phyloP scores from a whole-genome alignment of 2,888 invertebrate species.

The Drepana falcataria region DNA sequence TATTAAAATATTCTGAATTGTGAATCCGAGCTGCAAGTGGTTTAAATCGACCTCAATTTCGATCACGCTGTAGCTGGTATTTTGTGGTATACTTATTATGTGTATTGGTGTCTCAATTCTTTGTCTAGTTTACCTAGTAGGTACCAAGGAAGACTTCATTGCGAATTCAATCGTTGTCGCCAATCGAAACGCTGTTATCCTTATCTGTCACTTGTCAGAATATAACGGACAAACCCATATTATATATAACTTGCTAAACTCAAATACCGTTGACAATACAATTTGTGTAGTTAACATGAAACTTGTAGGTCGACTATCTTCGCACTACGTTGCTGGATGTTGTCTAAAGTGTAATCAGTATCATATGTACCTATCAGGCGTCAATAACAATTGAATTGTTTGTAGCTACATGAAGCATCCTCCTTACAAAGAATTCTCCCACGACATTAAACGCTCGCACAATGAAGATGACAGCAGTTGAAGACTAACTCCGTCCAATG shows the following conservation, averaged over 20 bases:
- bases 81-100: background rate
- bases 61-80: background rate
- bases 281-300: too few species aligned
- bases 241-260: constrained; percentile 27
- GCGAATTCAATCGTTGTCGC: constrained; percentile 53
- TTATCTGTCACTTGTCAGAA: constrained; percentile 57
- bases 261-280: constrained; percentile 53
- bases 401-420: background rate
- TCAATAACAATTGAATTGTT: background rate
- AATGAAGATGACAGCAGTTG: constrained; percentile 24
- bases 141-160: constrained; percentile 37
- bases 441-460: constrained; percentile 27
- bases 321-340: too few species aligned
- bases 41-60: background rate
- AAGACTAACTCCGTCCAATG: constrained; percentile 25
- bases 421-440: constrained; percentile 21
- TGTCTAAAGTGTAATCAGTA: too few species aligned
- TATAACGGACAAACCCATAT: constrained; percentile 62
- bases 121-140: constrained; percentile 1
- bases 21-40: too few species aligned
- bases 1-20: too few species aligned
- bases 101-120: background rate
- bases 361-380: constrained; percentile 30
- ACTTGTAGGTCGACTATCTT: too few species aligned
- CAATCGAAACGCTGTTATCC: constrained; percentile 56